Evolutionary conservation across 2,797 vertebrate genomes (phyloP), one percentile per base, ranked within the genome.

Genomic region (Falco rusticolus): DNA sequence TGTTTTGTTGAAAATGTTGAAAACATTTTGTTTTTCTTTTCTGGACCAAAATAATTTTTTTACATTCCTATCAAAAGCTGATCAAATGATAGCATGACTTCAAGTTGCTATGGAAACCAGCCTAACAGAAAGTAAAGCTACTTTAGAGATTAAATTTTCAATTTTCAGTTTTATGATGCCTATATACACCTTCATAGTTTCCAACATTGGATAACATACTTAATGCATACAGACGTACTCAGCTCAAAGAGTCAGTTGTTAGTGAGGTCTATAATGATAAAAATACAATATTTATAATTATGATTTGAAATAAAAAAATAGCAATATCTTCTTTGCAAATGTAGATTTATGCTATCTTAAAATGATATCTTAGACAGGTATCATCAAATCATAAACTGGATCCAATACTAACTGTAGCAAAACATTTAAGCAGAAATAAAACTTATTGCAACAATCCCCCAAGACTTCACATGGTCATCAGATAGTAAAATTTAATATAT

Each of bases 91-190:
- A 87, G 37, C 16, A 17, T 2, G 33, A 72, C 39, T 93, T 88
- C 20, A 82, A 24, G 80, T 91, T 94, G 54, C 90, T 90, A 90
- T 6, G 45, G 96, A 86, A 94, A 95, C 74, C 43, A 90, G 19
- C 11, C 63, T 91, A 72, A 29, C 24, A 57, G 54, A 71, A 89
- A 59, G 29, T 53, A 71, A 70, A 76, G 13, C 28, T 64, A 59
- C 25, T 45, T 87, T 43, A 84, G 21, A 80, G 64, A 80, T n/a
- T 28, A 63, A 82, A 63, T 80, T 39, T 83, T 63, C 39, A 48
- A 2, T 66, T 70, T 75, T 78, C 53, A 57, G 31, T 5, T 19
- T 74, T 89, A 56, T 76, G 54, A 45, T 65, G 24, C 26, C 22
- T 71, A 33, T 43, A 45, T 69, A 43, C 50, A 12, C 19, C 63